Evolutionary conservation across 2,888 invertebrate species (phyloP).

Genomic region (Leptopilina syphax): DNA sequence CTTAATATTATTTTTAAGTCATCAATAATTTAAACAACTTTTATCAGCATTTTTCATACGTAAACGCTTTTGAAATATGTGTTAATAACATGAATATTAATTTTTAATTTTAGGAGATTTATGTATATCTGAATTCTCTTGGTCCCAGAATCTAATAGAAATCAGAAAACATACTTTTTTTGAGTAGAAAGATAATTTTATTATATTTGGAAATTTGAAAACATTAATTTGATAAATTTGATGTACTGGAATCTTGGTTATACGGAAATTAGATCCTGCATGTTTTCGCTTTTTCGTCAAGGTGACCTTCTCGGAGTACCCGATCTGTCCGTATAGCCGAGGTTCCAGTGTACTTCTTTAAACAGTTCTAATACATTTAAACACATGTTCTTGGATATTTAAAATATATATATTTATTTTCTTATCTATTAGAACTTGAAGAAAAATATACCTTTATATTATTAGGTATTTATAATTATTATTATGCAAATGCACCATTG

Average conservation of each 20-base stretch:
- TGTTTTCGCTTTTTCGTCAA: no score
- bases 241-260: no score
- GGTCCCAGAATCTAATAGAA: constrained; percentile 25
- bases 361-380: constrained; percentile 1
- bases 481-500: background rate
- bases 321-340: no score
- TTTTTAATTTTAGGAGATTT: no score
- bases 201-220: background rate
- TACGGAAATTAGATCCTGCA: no score
- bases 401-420: constrained; percentile 9
- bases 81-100: no score
- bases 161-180: background rate
- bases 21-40: constrained; percentile 2
- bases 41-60: background rate
- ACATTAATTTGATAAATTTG: background rate
- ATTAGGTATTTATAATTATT: constrained; percentile 2
- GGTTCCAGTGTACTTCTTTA: background rate
- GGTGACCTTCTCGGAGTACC: no score
- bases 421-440: background rate
- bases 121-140: constrained; percentile 5
- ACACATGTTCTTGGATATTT: constrained; percentile 3
- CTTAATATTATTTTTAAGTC: no score
- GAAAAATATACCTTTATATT: background rate
- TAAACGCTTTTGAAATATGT: no score
- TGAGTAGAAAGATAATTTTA: background rate